Conservation (phyloP, 2,113 vertebrate genomes). For the Clinocottus analis region DNA sequence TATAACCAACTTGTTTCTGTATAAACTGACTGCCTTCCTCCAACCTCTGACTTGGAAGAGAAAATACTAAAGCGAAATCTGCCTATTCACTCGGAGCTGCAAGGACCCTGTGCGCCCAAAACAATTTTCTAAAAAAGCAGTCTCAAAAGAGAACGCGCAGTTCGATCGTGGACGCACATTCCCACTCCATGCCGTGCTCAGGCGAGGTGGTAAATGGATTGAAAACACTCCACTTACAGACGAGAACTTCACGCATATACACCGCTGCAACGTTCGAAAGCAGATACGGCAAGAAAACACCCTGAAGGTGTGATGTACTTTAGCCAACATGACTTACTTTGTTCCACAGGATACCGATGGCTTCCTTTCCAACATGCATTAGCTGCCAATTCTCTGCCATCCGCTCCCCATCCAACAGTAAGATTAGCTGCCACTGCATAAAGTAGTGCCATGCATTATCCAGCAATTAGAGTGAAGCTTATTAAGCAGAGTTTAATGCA, state of each 20-base stretch:
- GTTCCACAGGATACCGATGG: slow-evolving; percentile 39
- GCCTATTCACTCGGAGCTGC: slow-evolving; percentile 36
- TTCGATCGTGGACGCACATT: slow-evolving; percentile 30
- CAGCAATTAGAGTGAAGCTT: slow-evolving; percentile 81
- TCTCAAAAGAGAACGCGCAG: slow-evolving; percentile 30
- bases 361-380: slow-evolving; percentile 41
- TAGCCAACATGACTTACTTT: slow-evolving; percentile 26
- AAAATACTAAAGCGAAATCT: slow-evolving; percentile 49
- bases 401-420: slow-evolving; percentile 54
- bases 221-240: slow-evolving; percentile 33
- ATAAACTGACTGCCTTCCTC: slow-evolving; percentile 25
- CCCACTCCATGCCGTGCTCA: slow-evolving; percentile 18
- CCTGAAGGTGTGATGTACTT: slow-evolving; percentile 21
- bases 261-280: neutral
- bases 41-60: slow-evolving; percentile 49
- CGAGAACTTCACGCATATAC: slow-evolving; percentile 8
- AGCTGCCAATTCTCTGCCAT: slow-evolving; percentile 57
- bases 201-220: slow-evolving; percentile 7
- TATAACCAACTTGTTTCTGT: slow-evolving; percentile 34
- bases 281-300: neutral
- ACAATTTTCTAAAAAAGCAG: slow-evolving; percentile 3
- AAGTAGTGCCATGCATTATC: slow-evolving; percentile 82
- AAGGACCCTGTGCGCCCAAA: slow-evolving; percentile 21
- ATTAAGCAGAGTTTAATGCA: slow-evolving; percentile 84
- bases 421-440: slow-evolving; percentile 76